phyloP scores from a whole-genome alignment of 2,888 invertebrate genomes.

The Sialis lutaria region DNA sequence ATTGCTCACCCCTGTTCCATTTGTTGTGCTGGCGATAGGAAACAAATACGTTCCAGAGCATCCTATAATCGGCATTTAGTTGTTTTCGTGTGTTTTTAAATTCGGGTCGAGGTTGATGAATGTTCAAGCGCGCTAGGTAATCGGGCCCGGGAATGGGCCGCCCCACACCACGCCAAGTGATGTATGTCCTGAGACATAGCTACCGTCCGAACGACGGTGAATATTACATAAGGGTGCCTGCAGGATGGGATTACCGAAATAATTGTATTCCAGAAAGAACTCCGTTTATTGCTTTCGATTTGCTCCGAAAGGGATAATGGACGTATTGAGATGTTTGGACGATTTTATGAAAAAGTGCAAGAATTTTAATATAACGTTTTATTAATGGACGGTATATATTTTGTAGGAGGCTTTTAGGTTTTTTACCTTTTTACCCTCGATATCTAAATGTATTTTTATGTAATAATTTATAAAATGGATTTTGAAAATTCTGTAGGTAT shows the following conservation, averaged over 20 bases:
- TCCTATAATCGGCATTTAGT: conserved; percentile 11
- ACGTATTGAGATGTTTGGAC: too few species aligned
- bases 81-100: conserved; percentile 11
- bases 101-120: conserved; percentile 9
- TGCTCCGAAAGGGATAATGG: too few species aligned
- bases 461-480: too few species aligned
- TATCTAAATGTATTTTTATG: too few species aligned
- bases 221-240: conserved; percentile 12
- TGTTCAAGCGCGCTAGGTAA: conserved; percentile 10
- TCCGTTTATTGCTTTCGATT: background rate
- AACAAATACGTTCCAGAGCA: background rate
- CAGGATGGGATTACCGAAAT: conserved; percentile 9
- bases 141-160: conserved; percentile 7
- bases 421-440: too few species aligned
- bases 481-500: too few species aligned
- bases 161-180: background rate
- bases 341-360: too few species aligned
- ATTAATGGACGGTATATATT: too few species aligned
- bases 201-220: conserved; percentile 8
- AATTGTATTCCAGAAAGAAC: conserved; percentile 10
- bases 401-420: too few species aligned
- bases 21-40: conserved; percentile 1
- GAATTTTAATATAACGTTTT: too few species aligned
- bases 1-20: conserved; percentile 6
- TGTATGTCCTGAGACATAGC: conserved; percentile 3